These are phyloP conservation scores for Maconellicoccus hirsutus DNA, from an alignment of 1,140 invertebrate genomes.

Conservation along the genomic window DNA sequence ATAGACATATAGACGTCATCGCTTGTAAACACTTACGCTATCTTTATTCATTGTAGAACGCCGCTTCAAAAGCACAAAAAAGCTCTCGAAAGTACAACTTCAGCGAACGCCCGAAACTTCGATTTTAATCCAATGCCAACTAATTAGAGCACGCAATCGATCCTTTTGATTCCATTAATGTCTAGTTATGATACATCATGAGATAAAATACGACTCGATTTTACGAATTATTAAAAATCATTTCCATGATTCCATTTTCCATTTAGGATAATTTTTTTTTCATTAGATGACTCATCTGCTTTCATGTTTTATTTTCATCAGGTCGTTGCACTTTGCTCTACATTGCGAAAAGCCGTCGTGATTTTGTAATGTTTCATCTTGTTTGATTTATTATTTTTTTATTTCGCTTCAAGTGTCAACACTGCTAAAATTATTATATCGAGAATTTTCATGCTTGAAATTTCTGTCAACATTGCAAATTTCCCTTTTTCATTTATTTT, in stretches of 20 bases:
- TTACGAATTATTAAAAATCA: not conserved
- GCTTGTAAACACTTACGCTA: slow-evolving; percentile 1
- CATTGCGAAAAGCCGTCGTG: not conserved
- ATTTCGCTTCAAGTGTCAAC: too few relatives aligned
- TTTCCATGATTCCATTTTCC: not conserved
- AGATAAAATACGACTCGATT: too few relatives aligned
- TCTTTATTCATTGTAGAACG: not conserved
- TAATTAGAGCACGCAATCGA: not conserved
- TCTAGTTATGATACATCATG: too few relatives aligned
- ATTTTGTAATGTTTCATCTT: too few relatives aligned
- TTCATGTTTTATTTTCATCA: not conserved
- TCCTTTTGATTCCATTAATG: not conserved
- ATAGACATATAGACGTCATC: not conserved
- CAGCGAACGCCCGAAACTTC: not conserved
- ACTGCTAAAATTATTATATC: too few relatives aligned
- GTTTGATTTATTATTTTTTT: too few relatives aligned
- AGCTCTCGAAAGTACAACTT: not conserved
- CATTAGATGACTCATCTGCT: not conserved
- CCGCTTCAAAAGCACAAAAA: not conserved
- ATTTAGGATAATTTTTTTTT: not conserved
- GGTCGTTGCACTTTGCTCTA: not conserved
- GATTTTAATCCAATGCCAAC: not conserved
- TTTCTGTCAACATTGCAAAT: too few relatives aligned
- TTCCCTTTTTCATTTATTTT: too few relatives aligned
- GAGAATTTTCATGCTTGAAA: too few relatives aligned